Conservation (phyloP, 2,888 invertebrate genomes). For the Catocala fraxini region DNA sequence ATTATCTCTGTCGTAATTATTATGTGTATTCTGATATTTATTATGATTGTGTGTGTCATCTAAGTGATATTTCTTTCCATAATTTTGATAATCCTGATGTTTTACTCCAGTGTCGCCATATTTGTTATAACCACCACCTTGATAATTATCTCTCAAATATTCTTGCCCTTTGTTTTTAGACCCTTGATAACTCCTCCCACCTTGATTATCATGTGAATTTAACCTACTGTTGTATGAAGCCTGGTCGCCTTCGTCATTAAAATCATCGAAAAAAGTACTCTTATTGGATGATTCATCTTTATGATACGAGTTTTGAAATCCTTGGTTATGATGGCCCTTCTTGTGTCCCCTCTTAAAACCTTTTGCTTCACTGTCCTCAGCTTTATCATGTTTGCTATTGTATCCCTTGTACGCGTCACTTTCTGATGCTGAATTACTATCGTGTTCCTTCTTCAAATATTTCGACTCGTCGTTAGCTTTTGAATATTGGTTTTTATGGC, state of each 20-base stretch:
- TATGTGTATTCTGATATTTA: slow-evolving; percentile 75
- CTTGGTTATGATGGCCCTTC: slow-evolving; percentile 90
- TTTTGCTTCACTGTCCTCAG: slow-evolving; percentile 75
- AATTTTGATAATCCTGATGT: slow-evolving; percentile 74
- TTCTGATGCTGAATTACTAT: slow-evolving; percentile 77
- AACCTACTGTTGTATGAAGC: slow-evolving; percentile 77
- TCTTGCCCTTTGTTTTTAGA: slow-evolving; percentile 79
- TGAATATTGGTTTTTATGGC: slow-evolving; percentile 77
- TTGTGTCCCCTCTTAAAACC: slow-evolving; percentile 87
- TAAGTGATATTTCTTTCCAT: slow-evolving; percentile 81
- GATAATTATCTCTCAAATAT: slow-evolving; percentile 73
- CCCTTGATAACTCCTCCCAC: slow-evolving; percentile 77
- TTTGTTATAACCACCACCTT: slow-evolving; percentile 74
- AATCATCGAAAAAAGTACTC: slow-evolving; percentile 90
- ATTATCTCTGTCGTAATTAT: slow-evolving; percentile 74
- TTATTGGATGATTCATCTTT: slow-evolving; percentile 91
- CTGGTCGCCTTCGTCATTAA: slow-evolving; percentile 81
- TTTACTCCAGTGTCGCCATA: slow-evolving; percentile 78
- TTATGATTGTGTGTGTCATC: slow-evolving; percentile 79
- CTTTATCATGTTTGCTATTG: slow-evolving; percentile 77
- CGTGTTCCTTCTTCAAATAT: slow-evolving; percentile 82
- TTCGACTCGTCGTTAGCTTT: slow-evolving; percentile 82
- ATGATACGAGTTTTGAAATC: slow-evolving; percentile 90
- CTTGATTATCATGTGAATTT: slow-evolving; percentile 78
- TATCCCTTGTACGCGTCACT: slow-evolving; percentile 81